Percentiles rank a stretch among this genome's conserved stretches.
These are phyloP conservation scores for Enteromius trimaculatus DNA, from an alignment of 2,797 vertebrate species.

Conservation along the genomic window DNA sequence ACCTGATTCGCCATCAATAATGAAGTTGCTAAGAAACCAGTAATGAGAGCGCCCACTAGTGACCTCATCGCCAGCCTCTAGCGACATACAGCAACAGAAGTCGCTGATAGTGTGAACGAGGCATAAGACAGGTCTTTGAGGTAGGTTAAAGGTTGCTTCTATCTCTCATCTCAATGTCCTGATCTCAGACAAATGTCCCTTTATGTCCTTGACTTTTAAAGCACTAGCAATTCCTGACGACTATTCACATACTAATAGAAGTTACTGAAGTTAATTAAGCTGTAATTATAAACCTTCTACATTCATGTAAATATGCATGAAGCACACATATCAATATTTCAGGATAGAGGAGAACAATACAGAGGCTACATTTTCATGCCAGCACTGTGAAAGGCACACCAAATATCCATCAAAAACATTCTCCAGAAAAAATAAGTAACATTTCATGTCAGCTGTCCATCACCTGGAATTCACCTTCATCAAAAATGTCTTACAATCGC, in stretches of 20 bases:
- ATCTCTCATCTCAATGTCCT: background rate
- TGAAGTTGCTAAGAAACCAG: too few species aligned
- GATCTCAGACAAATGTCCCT: background rate
- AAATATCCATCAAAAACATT: background rate
- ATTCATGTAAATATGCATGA: conserved; percentile 77
- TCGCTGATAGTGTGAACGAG: too few species aligned
- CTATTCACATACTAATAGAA: conserved; percentile 66
- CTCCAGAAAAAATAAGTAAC: background rate
- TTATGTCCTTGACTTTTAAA: background rate
- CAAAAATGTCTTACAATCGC: background rate
- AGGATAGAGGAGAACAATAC: conserved; percentile 59
- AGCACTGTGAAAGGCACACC: background rate
- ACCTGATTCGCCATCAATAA: too few species aligned
- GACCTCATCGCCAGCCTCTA: too few species aligned
- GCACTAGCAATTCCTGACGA: background rate
- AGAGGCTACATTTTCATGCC: background rate
- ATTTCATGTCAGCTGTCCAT: background rate
- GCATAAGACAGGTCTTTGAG: background rate
- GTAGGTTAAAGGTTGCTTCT: background rate
- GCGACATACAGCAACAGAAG: too few species aligned
- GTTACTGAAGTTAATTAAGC: conserved; percentile 78
- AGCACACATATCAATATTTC: conserved; percentile 77
- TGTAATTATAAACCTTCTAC: conserved; percentile 70
- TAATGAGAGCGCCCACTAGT: too few species aligned
- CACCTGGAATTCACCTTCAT: background rate